Evolutionary conservation across 2,113 vertebrate genomes (phyloP).

Genomic region (Bujurquina vittata): DNA sequence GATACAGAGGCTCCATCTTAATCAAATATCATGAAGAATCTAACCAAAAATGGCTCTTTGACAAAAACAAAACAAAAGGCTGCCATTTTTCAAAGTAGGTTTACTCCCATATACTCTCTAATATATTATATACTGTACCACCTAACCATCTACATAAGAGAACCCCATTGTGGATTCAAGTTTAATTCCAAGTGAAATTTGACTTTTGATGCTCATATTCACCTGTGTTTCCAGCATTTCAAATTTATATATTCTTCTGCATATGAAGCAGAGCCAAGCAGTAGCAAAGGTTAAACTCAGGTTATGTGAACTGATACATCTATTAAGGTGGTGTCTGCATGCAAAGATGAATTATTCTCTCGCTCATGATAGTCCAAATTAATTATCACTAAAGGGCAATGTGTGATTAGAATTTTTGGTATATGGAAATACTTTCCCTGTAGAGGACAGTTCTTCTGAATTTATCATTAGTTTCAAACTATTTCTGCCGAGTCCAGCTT

Average conservation of each 20-base stretch:
- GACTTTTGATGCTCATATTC: conserved; percentile 38
- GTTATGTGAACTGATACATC: conserved; percentile 59
- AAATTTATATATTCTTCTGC: conserved; percentile 48
- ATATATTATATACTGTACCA: neutral
- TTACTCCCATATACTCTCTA: neutral
- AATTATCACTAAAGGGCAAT: conserved; percentile 54
- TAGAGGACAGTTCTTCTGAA: neutral
- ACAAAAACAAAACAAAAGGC: neutral
- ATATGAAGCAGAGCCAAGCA: conserved; percentile 26
- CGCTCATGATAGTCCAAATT: conserved; percentile 47
- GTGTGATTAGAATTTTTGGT: conserved; percentile 38
- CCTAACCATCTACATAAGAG: neutral
- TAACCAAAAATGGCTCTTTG: neutral
- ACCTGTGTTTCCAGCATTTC: conserved; percentile 34
- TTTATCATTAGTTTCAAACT: conserved; percentile 25
- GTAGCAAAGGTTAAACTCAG: conserved; percentile 65
- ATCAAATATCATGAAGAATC: neutral
- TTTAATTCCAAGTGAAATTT: conserved; percentile 1
- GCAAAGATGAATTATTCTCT: conserved; percentile 63
- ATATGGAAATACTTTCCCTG: conserved; percentile 17
- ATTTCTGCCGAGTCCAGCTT: neutral
- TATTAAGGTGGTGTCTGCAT: conserved; percentile 53
- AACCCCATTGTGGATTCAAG: neutral
- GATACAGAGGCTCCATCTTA: neutral
- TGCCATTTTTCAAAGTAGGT: neutral